phyloP scores from a whole-genome alignment of 2,113 vertebrate species.

The Phylloscopus whistleri region DNA sequence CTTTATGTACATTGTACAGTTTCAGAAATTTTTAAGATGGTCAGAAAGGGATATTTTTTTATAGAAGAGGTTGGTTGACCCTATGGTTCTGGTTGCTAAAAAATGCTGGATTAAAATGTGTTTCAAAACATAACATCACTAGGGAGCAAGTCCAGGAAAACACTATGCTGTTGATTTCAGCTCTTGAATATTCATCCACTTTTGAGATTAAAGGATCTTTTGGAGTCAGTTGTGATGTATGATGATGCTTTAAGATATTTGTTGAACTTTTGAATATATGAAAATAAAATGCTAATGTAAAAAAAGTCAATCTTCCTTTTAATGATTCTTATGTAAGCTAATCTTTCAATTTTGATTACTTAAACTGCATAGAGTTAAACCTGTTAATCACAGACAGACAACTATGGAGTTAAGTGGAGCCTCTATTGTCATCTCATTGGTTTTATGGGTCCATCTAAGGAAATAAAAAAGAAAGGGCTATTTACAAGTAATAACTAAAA shows the following conservation, averaged over 20 bases:
- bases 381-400: not conserved
- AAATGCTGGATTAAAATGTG: not conserved
- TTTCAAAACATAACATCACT: not conserved
- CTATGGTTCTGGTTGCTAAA: not conserved
- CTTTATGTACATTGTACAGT: not conserved
- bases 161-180: not conserved
- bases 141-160: not conserved
- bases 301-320: not conserved
- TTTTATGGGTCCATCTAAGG: not conserved
- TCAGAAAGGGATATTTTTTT: constrained; percentile 8
- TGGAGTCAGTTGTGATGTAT: not conserved
- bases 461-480: not conserved
- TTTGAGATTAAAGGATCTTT: not conserved
- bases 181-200: not conserved
- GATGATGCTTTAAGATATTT: not conserved
- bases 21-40: not conserved
- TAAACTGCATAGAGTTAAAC: not conserved
- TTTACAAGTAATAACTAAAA: not conserved
- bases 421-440: not conserved
- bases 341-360: not conserved
- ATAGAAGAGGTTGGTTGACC: not conserved
- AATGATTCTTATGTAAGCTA: not conserved
- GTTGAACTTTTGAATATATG: not conserved
- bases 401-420: not conserved
- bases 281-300: constrained; percentile 35